phyloP scores from a whole-genome alignment of 2,113 vertebrate species.

The Polypterus bichir region DNA sequence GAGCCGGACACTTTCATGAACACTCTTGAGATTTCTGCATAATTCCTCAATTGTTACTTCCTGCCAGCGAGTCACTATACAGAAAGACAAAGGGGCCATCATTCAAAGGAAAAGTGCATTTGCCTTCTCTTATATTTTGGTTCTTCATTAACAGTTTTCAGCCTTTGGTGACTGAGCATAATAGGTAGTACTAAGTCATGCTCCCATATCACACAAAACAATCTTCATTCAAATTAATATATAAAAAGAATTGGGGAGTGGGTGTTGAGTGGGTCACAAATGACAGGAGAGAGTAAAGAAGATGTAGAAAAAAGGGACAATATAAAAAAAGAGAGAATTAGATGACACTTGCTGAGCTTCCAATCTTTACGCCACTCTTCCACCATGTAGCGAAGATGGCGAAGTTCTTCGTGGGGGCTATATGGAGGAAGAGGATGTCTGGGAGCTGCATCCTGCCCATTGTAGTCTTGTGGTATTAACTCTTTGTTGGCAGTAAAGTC shows the following conservation, averaged over 20 bases:
- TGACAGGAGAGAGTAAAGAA: background rate
- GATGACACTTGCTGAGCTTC: slow-evolving; percentile 39
- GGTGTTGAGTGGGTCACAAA: background rate
- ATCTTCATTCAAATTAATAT: background rate
- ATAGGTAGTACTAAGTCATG: background rate
- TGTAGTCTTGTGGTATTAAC: slow-evolving; percentile 16
- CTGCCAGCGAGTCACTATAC: slow-evolving; percentile 40
- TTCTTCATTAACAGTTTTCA: background rate
- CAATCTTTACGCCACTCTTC: slow-evolving; percentile 46
- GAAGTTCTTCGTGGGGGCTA: slow-evolving; percentile 10
- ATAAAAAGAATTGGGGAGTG: background rate
- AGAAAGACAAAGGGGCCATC: background rate
- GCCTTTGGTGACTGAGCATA: background rate
- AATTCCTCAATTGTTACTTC: slow-evolving; percentile 41
- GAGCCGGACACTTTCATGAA: slow-evolving; percentile 33
- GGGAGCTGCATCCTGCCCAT: background rate
- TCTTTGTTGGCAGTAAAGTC: slow-evolving; percentile 23
- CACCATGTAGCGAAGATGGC: slow-evolving; percentile 33
- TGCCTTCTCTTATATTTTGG: background rate
- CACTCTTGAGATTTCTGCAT: slow-evolving; percentile 23
- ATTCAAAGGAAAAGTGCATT: background rate
- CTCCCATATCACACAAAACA: background rate
- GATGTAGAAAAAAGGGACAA: slow-evolving; percentile 1
- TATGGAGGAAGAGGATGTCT: background rate
- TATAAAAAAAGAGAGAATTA: slow-evolving; percentile 5